These are phyloP conservation scores for Leucopsar rothschildi DNA, from an alignment of 2,113 vertebrate species.

Conservation along the genomic window DNA sequence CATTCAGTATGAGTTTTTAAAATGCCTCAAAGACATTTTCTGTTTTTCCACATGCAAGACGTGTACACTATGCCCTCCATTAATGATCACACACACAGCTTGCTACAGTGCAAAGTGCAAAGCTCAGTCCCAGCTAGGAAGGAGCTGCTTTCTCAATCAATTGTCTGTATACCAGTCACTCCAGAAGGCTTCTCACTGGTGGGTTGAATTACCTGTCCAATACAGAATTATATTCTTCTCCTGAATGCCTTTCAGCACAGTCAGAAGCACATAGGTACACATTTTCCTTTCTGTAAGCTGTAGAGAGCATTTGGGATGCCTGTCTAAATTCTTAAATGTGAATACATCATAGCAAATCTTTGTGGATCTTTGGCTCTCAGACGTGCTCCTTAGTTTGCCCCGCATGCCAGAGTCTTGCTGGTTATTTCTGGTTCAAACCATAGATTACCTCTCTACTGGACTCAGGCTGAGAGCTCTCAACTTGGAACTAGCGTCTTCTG, in stretches of 20 bases:
- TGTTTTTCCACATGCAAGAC: neutral
- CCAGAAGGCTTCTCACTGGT: neutral
- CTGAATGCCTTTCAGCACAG: neutral
- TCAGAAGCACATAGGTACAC: fast-evolving
- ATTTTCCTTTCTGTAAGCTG: neutral
- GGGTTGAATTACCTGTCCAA: neutral
- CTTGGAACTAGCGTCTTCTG: neutral
- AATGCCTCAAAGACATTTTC: neutral
- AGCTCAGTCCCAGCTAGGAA: neutral
- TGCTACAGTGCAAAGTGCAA: neutral
- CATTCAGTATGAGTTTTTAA: neutral
- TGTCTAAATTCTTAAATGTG: neutral
- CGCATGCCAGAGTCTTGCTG: neutral
- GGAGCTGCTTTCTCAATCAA: neutral
- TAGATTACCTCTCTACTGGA: neutral
- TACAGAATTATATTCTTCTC: neutral
- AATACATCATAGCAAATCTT: neutral
- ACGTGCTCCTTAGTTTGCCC: neutral
- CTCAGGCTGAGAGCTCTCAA: neutral
- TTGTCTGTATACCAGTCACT: neutral
- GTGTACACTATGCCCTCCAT: neutral
- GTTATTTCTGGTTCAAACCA: neutral
- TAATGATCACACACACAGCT: neutral
- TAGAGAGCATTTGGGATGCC: neutral
- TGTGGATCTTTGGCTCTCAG: neutral